phyloP scores from a whole-genome alignment of 35 echinoderm and acorn worm genomes.

The Strongylocentrotus purpuratus region DNA sequence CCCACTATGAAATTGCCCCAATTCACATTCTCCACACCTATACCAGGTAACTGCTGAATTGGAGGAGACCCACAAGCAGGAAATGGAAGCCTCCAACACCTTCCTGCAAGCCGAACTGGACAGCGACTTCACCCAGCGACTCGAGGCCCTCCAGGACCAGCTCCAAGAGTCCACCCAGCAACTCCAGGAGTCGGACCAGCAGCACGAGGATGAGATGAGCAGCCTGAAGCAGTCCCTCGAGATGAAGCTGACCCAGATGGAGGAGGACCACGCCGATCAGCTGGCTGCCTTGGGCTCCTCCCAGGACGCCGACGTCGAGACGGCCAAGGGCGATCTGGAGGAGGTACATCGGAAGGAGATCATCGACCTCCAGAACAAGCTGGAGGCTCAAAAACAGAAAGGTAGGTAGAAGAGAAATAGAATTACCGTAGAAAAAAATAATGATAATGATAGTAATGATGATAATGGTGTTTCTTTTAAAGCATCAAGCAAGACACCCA shows the following conservation, averaged over 20 bases:
- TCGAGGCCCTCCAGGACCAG: slow-evolving; percentile 35
- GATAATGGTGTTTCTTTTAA: no score
- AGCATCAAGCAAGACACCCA: no score
- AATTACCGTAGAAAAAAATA: not conserved
- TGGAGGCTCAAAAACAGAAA: slow-evolving; percentile 49
- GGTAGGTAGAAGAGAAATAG: not conserved
- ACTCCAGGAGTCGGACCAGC: slow-evolving; percentile 40
- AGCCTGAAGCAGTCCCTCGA: slow-evolving; percentile 59
- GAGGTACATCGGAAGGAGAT: slow-evolving; percentile 69
- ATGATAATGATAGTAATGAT: no score
- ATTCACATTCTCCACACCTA: not conserved
- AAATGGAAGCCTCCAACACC: slow-evolving; percentile 71
- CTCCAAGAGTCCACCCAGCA: slow-evolving; percentile 36
- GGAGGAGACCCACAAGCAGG: slow-evolving; percentile 76
- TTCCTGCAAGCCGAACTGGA: slow-evolving; percentile 55
- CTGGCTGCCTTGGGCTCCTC: slow-evolving; percentile 56
- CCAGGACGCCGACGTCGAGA: slow-evolving; percentile 60
- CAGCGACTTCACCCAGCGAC: slow-evolving; percentile 40
- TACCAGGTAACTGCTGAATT: slow-evolving; percentile 79
- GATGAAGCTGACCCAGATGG: slow-evolving; percentile 30
- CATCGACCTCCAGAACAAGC: slow-evolving; percentile 51
- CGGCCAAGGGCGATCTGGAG: slow-evolving; percentile 64
- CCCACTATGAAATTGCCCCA: no score
- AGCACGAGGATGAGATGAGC: slow-evolving; percentile 52
- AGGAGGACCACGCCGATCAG: slow-evolving; percentile 59